A percentile compares a stretch with the other conserved stretches of the same genome.
Conservation (phyloP, 2,113 vertebrate species). For the Myanophis thanlyinensis region DNA sequence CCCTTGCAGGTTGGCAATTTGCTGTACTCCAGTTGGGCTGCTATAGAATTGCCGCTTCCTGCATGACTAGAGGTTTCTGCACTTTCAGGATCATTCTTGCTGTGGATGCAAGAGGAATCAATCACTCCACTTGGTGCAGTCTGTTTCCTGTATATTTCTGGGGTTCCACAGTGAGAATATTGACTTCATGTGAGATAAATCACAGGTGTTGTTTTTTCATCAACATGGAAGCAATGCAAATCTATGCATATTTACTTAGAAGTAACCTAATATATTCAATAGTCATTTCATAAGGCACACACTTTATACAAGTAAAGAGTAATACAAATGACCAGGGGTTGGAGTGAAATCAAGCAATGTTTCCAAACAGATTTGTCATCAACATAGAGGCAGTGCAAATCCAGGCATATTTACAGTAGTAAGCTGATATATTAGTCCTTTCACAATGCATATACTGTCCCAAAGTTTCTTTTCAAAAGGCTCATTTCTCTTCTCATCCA, state of each 20-base stretch:
- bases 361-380: neutral
- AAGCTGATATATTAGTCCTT: neutral
- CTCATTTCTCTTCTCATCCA: too few species aligned
- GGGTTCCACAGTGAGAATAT: neutral
- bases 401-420: neutral
- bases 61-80: neutral
- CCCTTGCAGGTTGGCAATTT: neutral
- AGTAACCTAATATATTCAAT: neutral
- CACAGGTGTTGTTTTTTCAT: neutral
- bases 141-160: neutral
- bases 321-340: neutral
- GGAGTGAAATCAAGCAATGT: neutral
- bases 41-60: neutral
- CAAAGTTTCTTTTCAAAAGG: too few species aligned
- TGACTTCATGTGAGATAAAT: neutral
- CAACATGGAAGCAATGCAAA: neutral
- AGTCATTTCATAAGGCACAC: neutral
- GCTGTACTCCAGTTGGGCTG: neutral
- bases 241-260: neutral
- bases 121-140: neutral
- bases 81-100: neutral
- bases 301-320: neutral
- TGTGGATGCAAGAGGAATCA: neutral
- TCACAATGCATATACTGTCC: neutral
- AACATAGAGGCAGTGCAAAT: neutral